phyloP scores from a whole-genome alignment of 2,888 invertebrate species.

The Xestoiulus laeticollis region DNA sequence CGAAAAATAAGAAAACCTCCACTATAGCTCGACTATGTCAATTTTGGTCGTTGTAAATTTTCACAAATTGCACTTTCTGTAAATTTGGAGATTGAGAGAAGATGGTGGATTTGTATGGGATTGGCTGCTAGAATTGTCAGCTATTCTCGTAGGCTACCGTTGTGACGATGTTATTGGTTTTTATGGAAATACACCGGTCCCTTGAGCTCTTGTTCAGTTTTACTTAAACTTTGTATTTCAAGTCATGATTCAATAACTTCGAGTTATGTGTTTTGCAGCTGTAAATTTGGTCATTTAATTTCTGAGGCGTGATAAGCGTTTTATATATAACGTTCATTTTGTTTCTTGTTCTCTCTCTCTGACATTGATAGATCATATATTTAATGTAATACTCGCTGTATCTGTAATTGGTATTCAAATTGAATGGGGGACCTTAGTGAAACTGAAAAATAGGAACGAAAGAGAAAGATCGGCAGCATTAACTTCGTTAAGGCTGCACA shows the following conservation, averaged over 20 bases:
- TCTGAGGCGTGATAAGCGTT: neutral
- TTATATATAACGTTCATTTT: slow-evolving; percentile 1
- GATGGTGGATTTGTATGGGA: too few species aligned
- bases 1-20: too few species aligned
- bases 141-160: too few species aligned
- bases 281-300: neutral
- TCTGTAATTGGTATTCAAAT: slow-evolving; percentile 18
- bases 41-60: too few species aligned
- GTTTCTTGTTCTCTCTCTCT: neutral
- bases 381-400: slow-evolving; percentile 5
- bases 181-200: too few species aligned
- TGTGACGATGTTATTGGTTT: too few species aligned
- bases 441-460: neutral
- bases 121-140: too few species aligned
- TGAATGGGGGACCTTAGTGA: neutral
- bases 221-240: neutral
- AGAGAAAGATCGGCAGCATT: neutral
- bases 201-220: too few species aligned
- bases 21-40: too few species aligned
- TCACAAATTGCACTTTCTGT: too few species aligned
- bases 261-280: neutral
- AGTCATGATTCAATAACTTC: neutral
- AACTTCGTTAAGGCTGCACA: neutral
- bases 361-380: slow-evolving; percentile 17
- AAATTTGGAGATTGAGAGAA: too few species aligned